Percentiles rank a stretch among this genome's conserved stretches.
Conservation (phyloP, 2,888 invertebrate genomes). For the Tyria jacobaeae region DNA sequence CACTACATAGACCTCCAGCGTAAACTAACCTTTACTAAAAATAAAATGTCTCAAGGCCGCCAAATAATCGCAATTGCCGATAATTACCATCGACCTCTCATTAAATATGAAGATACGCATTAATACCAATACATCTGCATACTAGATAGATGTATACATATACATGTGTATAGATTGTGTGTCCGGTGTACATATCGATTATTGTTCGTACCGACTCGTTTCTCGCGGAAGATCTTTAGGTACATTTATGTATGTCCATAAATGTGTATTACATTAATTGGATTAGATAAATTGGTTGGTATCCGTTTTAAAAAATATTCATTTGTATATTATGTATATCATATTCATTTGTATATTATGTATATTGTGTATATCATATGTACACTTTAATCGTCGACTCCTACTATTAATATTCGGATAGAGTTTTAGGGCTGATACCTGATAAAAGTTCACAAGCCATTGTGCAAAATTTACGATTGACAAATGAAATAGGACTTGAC, state of each 20-base stretch:
- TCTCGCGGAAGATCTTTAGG: neutral
- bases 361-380: no score
- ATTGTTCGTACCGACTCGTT: conserved; percentile 1
- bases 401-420: no score
- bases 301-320: neutral
- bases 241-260: neutral
- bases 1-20: neutral
- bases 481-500: no score
- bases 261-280: neutral
- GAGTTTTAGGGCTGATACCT: no score
- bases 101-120: conserved; percentile 19
- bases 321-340: no score
- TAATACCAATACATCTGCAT: conserved; percentile 8
- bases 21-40: conserved; percentile 33
- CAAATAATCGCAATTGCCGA: conserved; percentile 39
- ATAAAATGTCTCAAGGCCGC: conserved; percentile 47
- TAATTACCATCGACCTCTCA: conserved; percentile 43
- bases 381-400: no score
- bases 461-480: no score
- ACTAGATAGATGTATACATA: no score
- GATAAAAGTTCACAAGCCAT: no score
- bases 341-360: no score
- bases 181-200: conserved; percentile 12
- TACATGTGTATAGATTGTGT: no score
- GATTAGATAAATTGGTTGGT: neutral